Conservation (phyloP, 1,140 invertebrate genomes). For the Lerema accius region DNA sequence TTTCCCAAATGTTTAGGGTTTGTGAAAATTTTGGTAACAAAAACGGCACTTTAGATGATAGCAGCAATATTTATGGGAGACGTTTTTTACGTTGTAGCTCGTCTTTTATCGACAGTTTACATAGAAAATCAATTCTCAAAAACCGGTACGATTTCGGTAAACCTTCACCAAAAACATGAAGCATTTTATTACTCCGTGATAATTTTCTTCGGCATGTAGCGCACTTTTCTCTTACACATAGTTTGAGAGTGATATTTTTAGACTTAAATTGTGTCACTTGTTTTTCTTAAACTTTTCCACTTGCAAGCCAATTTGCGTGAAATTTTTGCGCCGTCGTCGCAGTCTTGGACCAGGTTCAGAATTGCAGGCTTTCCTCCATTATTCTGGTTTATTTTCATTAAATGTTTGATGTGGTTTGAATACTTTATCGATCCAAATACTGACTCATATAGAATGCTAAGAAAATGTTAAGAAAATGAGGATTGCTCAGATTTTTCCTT, state of each 20-base stretch:
- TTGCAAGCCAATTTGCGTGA: conserved; percentile 8
- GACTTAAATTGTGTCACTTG: conserved; percentile 35
- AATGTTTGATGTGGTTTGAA: conserved; percentile 7
- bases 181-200: too few species aligned
- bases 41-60: too few species aligned
- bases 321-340: conserved; percentile 2
- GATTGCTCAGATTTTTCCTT: neutral
- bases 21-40: too few species aligned
- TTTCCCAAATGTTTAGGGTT: too few species aligned
- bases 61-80: too few species aligned
- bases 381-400: conserved; percentile 8
- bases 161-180: too few species aligned
- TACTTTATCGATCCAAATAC: neutral
- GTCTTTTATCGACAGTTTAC: too few species aligned
- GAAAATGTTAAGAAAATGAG: neutral
- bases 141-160: too few species aligned
- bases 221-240: conserved; percentile 11
- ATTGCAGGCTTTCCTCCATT: conserved; percentile 18
- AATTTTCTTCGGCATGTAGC: neutral
- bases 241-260: conserved; percentile 20
- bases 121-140: neutral
- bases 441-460: conserved; percentile 5
- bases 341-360: conserved; percentile 32
- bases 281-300: conserved; percentile 29
- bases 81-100: too few species aligned